Conservation (phyloP, 2,797 vertebrate species). For the Tarsius wallacei region DNA sequence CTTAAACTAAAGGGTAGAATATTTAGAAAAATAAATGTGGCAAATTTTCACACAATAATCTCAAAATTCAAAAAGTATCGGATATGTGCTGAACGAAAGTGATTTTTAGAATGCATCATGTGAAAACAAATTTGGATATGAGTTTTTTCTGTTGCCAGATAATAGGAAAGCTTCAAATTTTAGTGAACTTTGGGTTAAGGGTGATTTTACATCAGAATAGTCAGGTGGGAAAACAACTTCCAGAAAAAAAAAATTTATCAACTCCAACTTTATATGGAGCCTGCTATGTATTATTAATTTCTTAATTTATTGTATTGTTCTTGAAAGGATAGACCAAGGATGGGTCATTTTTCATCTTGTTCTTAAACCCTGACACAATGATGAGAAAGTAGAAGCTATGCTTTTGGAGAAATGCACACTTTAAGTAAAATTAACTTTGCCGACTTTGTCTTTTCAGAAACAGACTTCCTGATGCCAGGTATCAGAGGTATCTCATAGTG, state of each 20-base stretch:
- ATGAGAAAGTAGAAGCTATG: too few relatives aligned
- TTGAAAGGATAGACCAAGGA: too few relatives aligned
- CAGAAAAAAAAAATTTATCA: background rate
- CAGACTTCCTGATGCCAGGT: too few relatives aligned
- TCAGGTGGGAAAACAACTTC: background rate
- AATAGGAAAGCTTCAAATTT: background rate
- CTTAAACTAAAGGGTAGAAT: background rate
- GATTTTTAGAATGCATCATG: background rate
- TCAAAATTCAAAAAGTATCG: background rate
- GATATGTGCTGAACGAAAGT: background rate
- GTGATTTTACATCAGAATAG: background rate
- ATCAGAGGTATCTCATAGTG: too few relatives aligned
- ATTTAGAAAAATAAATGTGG: background rate
- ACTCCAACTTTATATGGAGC: background rate
- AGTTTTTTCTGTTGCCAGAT: background rate
- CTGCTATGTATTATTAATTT: background rate
- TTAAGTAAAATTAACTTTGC: too few relatives aligned
- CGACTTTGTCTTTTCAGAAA: too few relatives aligned
- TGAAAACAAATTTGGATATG: background rate
- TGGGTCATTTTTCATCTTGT: too few relatives aligned
- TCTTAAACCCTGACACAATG: too few relatives aligned
- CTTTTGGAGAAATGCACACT: too few relatives aligned
- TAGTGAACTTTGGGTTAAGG: background rate
- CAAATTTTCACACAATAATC: background rate
- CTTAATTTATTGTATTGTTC: background rate